Evolutionary conservation across 2,888 invertebrate species (phyloP).

Genomic region (Microctonus brassicae): DNA sequence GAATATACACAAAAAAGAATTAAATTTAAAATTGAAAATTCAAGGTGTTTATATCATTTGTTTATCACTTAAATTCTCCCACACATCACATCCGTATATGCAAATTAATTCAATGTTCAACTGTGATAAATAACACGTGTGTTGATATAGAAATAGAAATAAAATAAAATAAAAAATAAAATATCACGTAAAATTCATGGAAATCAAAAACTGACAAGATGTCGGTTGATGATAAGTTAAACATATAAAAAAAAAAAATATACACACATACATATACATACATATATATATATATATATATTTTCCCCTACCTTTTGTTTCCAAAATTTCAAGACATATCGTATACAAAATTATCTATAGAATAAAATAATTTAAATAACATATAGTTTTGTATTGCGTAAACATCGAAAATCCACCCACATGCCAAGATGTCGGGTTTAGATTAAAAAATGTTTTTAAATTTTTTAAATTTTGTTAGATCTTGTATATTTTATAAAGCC

Average conservation of each 20-base stretch:
- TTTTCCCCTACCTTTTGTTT: background rate
- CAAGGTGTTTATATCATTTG: too few species aligned
- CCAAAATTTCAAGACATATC: background rate
- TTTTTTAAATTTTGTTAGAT: background rate
- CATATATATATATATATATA: too few species aligned
- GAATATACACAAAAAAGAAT: background rate
- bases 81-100: background rate
- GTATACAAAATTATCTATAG: background rate
- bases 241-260: background rate
- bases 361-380: background rate
- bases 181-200: background rate
- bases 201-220: background rate
- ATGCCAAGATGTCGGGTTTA: slow-evolving; percentile 2
- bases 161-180: background rate
- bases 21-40: background rate
- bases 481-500: background rate
- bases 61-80: too few species aligned
- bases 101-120: background rate
- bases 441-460: slow-evolving; percentile 11
- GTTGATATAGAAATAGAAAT: background rate
- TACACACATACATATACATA: too few species aligned
- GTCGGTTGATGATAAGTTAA: background rate
- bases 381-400: slow-evolving; percentile 8
- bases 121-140: background rate
- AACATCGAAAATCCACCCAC: slow-evolving; percentile 6